Conservation (phyloP, 2,888 invertebrate genomes). For the Yponomeuta malinellus region DNA sequence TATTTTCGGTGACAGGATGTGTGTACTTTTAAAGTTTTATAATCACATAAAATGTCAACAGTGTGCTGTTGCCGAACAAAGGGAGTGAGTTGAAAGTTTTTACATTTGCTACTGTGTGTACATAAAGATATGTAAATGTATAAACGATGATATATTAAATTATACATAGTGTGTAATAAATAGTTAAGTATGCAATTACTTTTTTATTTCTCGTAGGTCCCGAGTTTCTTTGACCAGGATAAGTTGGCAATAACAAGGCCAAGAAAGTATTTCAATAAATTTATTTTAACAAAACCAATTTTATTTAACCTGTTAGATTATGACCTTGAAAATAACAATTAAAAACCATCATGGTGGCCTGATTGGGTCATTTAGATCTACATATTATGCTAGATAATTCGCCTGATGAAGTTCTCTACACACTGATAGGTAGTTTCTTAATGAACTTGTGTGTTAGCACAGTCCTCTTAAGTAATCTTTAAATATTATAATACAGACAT, state of each 20-base stretch:
- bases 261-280: conserved; percentile 17
- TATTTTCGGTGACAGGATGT: conserved; percentile 19
- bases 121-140: conserved; percentile 70
- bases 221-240: no score
- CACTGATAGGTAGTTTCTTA: neutral
- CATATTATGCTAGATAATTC: no score
- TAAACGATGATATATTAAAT: conserved; percentile 56
- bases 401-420: neutral
- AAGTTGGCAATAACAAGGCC: neutral
- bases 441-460: neutral
- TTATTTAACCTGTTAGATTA: no score
- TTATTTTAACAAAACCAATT: conserved; percentile 50
- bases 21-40: neutral
- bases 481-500: neutral
- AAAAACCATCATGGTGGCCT: no score
- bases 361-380: no score
- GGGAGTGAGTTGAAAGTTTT: conserved; percentile 31
- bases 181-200: conserved; percentile 54
- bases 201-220: conserved; percentile 24
- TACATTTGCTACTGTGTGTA: conserved; percentile 72
- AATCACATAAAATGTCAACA: neutral
- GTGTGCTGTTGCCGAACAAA: conserved; percentile 19
- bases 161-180: conserved; percentile 71
- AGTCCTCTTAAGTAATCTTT: neutral
- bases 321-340: no score